Percentiles rank a stretch among this genome's conserved stretches.
Conservation (phyloP, 1,140 invertebrate genomes). For the Diachasmimorpha longicaudata region DNA sequence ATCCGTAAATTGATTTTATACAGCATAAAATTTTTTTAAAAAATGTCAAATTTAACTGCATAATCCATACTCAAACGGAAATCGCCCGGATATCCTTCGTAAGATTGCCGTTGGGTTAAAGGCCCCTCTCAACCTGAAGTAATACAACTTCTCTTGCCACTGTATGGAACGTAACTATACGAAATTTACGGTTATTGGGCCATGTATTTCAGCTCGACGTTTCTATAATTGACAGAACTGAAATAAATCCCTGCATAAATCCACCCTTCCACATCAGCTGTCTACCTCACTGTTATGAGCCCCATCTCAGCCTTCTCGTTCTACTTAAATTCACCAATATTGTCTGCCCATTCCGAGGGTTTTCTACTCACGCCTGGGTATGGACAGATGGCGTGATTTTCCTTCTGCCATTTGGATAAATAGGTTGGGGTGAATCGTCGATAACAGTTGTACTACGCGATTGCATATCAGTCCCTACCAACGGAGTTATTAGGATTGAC, state of each 20-base stretch:
- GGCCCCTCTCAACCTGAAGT: background rate
- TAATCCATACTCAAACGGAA: background rate
- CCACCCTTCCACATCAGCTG: background rate
- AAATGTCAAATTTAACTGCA: background rate
- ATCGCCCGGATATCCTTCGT: slow-evolving; percentile 17
- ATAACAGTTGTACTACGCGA: background rate
- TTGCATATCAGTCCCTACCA: background rate
- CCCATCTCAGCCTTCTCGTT: background rate
- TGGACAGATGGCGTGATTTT: background rate
- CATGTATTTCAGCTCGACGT: slow-evolving; percentile 23
- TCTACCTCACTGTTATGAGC: background rate
- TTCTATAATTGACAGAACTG: slow-evolving; percentile 25
- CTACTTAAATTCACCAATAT: background rate
- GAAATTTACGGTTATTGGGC: slow-evolving; percentile 25
- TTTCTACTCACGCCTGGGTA: background rate
- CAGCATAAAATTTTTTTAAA: background rate
- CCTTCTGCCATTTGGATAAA: background rate
- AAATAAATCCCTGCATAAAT: slow-evolving; percentile 27
- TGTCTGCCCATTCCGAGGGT: background rate
- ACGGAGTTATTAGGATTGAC: background rate
- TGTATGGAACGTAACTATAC: slow-evolving; percentile 3
- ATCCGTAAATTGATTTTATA: background rate
- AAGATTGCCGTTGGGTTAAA: slow-evolving; percentile 13
- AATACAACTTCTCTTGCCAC: background rate
- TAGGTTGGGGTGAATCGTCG: background rate